phyloP scores from a whole-genome alignment of 2,888 invertebrate genomes.

The Scaptomyza tumidula region DNA sequence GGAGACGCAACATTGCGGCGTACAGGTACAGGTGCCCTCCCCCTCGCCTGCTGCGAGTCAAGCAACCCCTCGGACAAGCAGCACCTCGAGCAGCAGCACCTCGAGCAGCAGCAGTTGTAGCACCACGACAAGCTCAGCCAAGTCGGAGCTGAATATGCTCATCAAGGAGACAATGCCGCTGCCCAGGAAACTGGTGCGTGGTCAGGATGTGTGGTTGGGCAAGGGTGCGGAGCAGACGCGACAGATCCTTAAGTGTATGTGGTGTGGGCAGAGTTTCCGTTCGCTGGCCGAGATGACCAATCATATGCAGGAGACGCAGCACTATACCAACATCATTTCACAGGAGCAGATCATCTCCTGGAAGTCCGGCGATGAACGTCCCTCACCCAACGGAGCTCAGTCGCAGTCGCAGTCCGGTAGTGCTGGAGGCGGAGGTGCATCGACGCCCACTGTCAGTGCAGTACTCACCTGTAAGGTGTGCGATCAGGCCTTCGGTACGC shows the following conservation, averaged over 20 bases:
- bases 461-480: slow-evolving; percentile 98
- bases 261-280: slow-evolving; percentile 99
- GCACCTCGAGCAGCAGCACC: slow-evolving; percentile 82
- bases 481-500: slow-evolving; percentile 96
- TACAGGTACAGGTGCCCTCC: slow-evolving; percentile 91
- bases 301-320: slow-evolving; percentile 99
- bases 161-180: slow-evolving; percentile 98
- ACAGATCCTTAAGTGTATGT: slow-evolving; percentile 99
- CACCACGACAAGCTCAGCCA: slow-evolving; percentile 87
- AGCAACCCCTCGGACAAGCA: slow-evolving; percentile 6
- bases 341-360: slow-evolving; percentile 98
- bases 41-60: slow-evolving; percentile 31
- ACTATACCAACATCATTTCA: slow-evolving; percentile 98
- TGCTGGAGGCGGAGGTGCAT: slow-evolving; percentile 21
- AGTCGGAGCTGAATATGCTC: slow-evolving; percentile 92
- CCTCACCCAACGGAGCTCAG: slow-evolving; percentile 70
- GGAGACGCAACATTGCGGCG: slow-evolving; percentile 97
- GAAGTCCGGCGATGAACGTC: slow-evolving; percentile 94
- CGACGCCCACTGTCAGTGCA: slow-evolving; percentile 88
- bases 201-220: slow-evolving; percentile 99
- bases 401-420: slow-evolving; percentile 20
- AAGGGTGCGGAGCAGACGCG: slow-evolving; percentile 98
- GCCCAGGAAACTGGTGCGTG: slow-evolving; percentile 96
- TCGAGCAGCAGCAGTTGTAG: slow-evolving; percentile 83
- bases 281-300: slow-evolving; percentile 98